Base-by-base conservation (phyloP, 2,113 vertebrate genomes). In the Petroica traversi region DNA sequence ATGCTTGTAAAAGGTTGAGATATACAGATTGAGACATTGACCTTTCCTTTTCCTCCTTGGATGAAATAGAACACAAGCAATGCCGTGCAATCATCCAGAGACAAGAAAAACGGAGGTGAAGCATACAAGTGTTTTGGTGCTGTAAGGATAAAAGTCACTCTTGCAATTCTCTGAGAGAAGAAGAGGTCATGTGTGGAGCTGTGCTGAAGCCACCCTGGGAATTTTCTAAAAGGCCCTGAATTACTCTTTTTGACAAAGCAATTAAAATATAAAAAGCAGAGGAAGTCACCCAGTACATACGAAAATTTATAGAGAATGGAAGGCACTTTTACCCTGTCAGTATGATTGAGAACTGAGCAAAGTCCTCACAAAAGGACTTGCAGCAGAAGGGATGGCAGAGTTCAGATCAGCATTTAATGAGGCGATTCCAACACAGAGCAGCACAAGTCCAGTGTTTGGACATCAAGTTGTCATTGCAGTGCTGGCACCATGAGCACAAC, bases 261-360 rank as follows among this genome's bases (percentile, higher is more conserved):
- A 95, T 95, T 96, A 95, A 95, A 94, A 92, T 91, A 91, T 81
- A 88, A 95, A 95, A 97, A 95, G 55, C 59, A 52, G 36, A 91
- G 64, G 91, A 95, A 93, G 55, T 81, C 72, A 89, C 40, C 61
- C 86, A 84, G 40, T 81, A 62, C 43, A 14, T 66, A 63, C 22
- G 1, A 64, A 89, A 93, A 91, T 71, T 84, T 77, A n/a, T 34
- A 84, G 52, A 76, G 63, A 89, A 91, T 89, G 36, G 86, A 86
- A 84, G 52, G 40, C 54, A 76, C 43, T 93, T 68, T 88, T 81
- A 92, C 66, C 46, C 72, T 91, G 88, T 74, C 95, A 91, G 33
- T 75, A 57, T 87, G 94, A 95, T 17, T 86, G 94, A 93, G 76
- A 92, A 92, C 64, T 2, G 2, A 79, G 73, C 40, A 57, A 85